Evolutionary conservation across 2,888 invertebrate species (phyloP).

Genomic region (Cremastinae sp.): DNA sequence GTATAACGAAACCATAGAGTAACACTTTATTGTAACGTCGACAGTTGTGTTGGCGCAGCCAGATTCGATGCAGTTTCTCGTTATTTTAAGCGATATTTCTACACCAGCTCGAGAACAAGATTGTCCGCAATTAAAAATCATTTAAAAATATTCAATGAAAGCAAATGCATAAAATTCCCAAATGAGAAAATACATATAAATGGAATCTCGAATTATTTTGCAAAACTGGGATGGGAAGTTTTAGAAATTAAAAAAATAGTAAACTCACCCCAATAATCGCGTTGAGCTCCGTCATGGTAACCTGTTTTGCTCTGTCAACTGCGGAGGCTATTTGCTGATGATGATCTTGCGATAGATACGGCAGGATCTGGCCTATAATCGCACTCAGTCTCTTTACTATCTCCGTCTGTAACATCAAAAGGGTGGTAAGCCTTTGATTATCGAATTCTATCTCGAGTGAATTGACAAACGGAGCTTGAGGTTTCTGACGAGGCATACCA

Average conservation of each 20-base stretch:
- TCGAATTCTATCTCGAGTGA: conserved; percentile 39
- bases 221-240: background rate
- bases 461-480: conserved; percentile 7
- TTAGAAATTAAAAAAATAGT: background rate
- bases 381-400: conserved; percentile 96
- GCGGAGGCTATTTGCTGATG: conserved; percentile 97
- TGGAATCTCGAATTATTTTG: too few relatives aligned
- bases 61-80: too few relatives aligned
- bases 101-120: too few relatives aligned
- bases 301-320: conserved; percentile 96
- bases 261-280: conserved; percentile 94
- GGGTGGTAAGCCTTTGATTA: conserved; percentile 58
- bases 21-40: too few relatives aligned
- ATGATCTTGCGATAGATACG: conserved; percentile 94
- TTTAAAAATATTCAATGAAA: conserved; percentile 10
- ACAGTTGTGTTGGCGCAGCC: too few relatives aligned
- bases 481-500: background rate
- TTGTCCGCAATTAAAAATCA: background rate
- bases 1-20: background rate
- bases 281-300: conserved; percentile 96
- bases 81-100: too few relatives aligned
- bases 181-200: too few relatives aligned
- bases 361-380: conserved; percentile 95
- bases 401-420: conserved; percentile 88
- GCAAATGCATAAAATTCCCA: too few relatives aligned